phyloP scores from a whole-genome alignment of 2,113 vertebrate genomes.

The Rousettus leschenaultii region DNA sequence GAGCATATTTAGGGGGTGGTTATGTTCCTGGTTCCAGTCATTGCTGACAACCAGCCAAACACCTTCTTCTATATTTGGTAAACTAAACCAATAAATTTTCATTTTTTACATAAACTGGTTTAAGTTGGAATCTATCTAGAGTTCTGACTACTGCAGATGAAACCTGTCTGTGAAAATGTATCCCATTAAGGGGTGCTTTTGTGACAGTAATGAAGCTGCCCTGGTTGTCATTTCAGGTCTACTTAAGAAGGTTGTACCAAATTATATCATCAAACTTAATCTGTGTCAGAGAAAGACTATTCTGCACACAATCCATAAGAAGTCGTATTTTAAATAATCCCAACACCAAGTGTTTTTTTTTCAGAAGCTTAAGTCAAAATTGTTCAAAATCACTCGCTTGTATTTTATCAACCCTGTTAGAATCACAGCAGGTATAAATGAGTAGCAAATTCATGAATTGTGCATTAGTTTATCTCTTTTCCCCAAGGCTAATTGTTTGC shows the following conservation, averaged over 20 bases:
- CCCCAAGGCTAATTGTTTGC: conserved; percentile 55
- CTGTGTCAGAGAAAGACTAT: background rate
- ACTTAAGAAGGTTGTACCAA: background rate
- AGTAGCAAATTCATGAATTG: conserved; percentile 63
- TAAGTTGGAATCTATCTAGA: background rate
- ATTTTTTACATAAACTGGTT: background rate
- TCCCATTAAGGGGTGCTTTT: background rate
- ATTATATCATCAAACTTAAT: background rate
- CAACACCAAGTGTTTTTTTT: background rate
- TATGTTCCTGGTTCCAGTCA: background rate
- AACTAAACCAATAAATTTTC: background rate
- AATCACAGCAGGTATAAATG: conserved; percentile 60
- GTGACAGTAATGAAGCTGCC: background rate
- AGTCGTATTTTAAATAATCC: conserved; percentile 55
- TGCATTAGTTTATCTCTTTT: conserved; percentile 63
- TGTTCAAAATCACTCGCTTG: conserved; percentile 43
- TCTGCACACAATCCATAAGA: background rate
- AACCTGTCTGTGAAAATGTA: background rate
- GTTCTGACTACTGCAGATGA: background rate
- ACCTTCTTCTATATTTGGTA: background rate
- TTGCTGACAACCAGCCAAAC: background rate
- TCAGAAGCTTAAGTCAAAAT: conserved; percentile 54
- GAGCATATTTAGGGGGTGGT: background rate
- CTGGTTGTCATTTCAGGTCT: background rate
- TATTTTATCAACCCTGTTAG: conserved; percentile 26